Evolutionary conservation across 2,113 vertebrate species (phyloP), one percentile per base, ranked within the genome.

Genomic region (Cyanoderma ruficeps): DNA sequence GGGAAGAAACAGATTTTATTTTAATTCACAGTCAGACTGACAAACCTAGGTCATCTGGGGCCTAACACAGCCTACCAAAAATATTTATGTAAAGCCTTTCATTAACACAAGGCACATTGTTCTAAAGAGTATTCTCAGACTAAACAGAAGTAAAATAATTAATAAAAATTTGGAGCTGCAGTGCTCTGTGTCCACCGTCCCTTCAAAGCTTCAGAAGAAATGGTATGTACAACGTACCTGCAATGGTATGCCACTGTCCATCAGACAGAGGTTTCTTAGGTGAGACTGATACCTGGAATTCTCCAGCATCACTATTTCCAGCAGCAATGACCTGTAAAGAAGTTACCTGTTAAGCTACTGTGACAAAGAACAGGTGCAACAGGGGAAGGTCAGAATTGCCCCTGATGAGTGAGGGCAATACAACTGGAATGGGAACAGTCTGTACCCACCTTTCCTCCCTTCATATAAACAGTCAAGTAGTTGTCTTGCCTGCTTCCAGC

Each of bases 171-270:
- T 75, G 47, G 72, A 67, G n/a, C 35, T 86, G 56, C 33, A 60
- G 25, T 21, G n/a, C 25, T 74, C 22, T 74, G 24, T 85, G 64
- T 24, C 37, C 56, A 67, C 19, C 0, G 0, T 17, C 33, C 33
- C 68, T 68, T 47, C 20, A 23, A 41, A 71, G 14, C 30, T 75
- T 90, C 39, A 64, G n/a, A 68, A 92, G 57, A 93, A 60, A 60
- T 37, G 42, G 13, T 23, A 64, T n/a, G 39, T 13, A 11, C 17
- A 92, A 46, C 1, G 1, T 98, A 99, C 99, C 99, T 98, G 98
- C 97, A 82, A 99, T 97, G 10, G 98, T 98, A 87, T 99, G 99
- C 98, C 99, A 99, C 57, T 92, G 95, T n/a, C 99, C 99, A n/a
- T 99, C 98, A 96, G 98, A 98, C 52, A 99, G 96, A 82, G 98